These are phyloP conservation scores for Pelecanus crispus DNA, from an alignment of 2,113 vertebrate genomes.

Conservation along the genomic window DNA sequence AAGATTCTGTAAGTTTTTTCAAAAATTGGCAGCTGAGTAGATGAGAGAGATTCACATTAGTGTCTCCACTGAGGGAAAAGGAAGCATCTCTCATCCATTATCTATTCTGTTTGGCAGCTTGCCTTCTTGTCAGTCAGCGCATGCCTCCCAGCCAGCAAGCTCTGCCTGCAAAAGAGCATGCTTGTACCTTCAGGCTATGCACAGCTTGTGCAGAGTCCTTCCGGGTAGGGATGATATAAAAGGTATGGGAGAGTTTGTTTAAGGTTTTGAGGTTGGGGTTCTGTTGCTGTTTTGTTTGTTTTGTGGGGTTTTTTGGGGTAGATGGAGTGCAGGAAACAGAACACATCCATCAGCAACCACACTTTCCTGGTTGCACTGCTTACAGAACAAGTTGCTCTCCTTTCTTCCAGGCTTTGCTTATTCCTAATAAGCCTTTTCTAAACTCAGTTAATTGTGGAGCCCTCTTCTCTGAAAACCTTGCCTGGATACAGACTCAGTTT, in stretches of 20 bases:
- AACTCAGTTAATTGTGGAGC: background rate
- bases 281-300: background rate
- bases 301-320: fast-evolving
- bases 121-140: background rate
- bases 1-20: background rate
- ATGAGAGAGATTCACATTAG: conserved; percentile 22
- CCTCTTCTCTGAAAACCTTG: background rate
- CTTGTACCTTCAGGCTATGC: background rate
- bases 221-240: background rate
- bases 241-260: background rate
- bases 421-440: background rate
- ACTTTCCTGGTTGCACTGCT: background rate
- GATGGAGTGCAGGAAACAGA: background rate
- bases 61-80: background rate
- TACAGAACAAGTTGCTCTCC: background rate
- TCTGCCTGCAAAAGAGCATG: background rate
- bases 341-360: background rate
- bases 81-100: background rate
- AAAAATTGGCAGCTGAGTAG: background rate
- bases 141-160: background rate
- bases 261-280: background rate
- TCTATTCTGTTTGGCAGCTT: background rate
- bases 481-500: background rate
- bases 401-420: background rate
- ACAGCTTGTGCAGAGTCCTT: background rate